These are phyloP conservation scores for Lycodopsis pacificus DNA, from an alignment of 2,797 vertebrate genomes.

Conservation along the genomic window DNA sequence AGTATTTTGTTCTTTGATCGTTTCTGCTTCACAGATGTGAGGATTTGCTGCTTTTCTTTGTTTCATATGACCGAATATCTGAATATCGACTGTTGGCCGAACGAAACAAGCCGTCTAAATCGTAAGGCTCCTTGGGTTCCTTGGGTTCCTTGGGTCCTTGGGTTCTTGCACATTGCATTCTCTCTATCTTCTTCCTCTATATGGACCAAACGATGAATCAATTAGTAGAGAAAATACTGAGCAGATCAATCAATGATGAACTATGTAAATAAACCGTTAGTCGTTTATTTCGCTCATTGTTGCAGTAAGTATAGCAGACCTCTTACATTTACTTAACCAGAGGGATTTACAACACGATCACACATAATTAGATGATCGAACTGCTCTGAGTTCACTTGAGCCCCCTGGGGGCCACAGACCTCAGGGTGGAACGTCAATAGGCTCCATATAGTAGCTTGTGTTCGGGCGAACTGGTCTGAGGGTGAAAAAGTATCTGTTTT, in stretches of 20 bases:
- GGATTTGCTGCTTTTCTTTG: background rate
- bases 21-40: background rate
- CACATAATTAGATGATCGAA: slow-evolving; percentile 56
- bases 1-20: background rate
- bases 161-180: background rate
- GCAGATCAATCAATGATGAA: background rate
- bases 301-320: background rate
- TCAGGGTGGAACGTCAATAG: slow-evolving; percentile 30
- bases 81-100: background rate
- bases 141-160: no score
- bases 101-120: background rate
- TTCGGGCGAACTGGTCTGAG: slow-evolving; percentile 17
- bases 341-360: slow-evolving; percentile 46
- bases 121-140: no score
- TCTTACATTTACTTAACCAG: background rate
- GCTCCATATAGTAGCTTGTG: slow-evolving; percentile 47
- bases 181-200: background rate
- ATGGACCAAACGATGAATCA: background rate
- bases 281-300: background rate
- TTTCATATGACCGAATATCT: background rate
- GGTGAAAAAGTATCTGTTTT: slow-evolving; percentile 27
- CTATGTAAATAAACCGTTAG: background rate
- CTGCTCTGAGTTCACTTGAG: slow-evolving; percentile 29
- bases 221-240: background rate
- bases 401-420: slow-evolving; percentile 24